phyloP scores from a whole-genome alignment of 2,797 vertebrate genomes.

The Mycteria americana region DNA sequence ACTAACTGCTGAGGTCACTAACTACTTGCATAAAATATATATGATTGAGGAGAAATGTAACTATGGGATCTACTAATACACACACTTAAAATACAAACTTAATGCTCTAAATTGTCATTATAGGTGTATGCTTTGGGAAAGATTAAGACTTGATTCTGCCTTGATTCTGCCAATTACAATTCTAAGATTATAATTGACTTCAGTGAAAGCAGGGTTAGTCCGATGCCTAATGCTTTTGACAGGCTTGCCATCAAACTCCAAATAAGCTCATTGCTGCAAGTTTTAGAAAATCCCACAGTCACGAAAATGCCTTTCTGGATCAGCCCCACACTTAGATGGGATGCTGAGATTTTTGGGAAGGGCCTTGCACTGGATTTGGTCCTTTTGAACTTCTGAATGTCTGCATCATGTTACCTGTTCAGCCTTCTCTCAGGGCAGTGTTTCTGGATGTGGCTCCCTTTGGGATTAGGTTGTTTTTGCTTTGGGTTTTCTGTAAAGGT shows the following conservation, averaged over 20 bases:
- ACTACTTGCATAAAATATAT: neutral
- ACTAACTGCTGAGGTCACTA: neutral
- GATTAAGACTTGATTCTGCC: neutral
- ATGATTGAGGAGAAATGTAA: neutral
- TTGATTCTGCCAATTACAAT: no score
- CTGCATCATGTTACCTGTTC: accelerated
- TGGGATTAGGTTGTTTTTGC: neutral
- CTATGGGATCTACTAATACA: neutral
- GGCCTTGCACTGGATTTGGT: neutral
- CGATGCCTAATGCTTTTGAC: neutral
- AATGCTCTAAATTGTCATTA: neutral
- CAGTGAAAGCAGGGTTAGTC: neutral
- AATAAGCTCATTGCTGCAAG: neutral
- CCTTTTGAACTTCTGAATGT: neutral
- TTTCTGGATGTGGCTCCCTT: neutral
- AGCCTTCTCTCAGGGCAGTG: neutral
- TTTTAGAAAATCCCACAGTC: neutral
- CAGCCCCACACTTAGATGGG: neutral
- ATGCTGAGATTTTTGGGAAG: neutral
- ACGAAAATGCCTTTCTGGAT: neutral
- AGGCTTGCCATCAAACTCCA: neutral
- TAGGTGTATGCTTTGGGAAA: accelerated
- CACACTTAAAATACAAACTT: neutral
- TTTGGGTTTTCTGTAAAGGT: neutral
- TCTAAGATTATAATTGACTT: neutral